phyloP scores from a whole-genome alignment of 2,888 invertebrate genomes.

The Drosophila ustulata region DNA sequence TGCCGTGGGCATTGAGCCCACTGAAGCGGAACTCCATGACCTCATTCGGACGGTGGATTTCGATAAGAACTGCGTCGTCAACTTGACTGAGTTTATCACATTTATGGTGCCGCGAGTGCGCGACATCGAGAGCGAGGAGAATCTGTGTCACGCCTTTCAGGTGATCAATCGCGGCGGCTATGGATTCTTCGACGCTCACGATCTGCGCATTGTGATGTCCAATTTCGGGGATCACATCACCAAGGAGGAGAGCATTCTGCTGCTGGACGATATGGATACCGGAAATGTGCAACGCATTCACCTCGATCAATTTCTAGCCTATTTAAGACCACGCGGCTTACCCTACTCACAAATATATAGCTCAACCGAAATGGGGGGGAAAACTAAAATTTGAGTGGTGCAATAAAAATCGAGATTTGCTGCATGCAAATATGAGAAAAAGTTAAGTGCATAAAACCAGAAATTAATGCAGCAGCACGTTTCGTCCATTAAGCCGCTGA shows the following conservation, averaged over 20 bases:
- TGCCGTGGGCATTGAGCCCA: constrained; percentile 98
- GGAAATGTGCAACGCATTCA: constrained; percentile 94
- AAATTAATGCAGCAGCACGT: constrained; percentile 79
- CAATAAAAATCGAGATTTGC: constrained; percentile 62
- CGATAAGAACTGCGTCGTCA: constrained; percentile 91
- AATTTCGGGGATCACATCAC: constrained; percentile 98
- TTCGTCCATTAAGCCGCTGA: constrained; percentile 73
- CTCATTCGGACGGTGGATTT: constrained; percentile 99
- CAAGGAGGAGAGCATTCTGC: constrained; percentile 98
- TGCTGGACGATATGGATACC: constrained; percentile 98
- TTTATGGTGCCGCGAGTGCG: constrained; percentile 99
- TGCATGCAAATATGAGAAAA: constrained; percentile 55
- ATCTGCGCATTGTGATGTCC: constrained; percentile 98
- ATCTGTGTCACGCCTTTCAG: constrained; percentile 88
- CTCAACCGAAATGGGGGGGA: not conserved
- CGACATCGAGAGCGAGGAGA: constrained; percentile 98
- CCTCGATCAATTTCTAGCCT: constrained; percentile 89
- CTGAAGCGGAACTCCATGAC: constrained; percentile 99
- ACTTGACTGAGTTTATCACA: constrained; percentile 98
- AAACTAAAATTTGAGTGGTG: constrained; percentile 21
- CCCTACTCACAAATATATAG: not conserved
- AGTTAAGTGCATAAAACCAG: constrained; percentile 65
- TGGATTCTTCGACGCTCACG: constrained; percentile 98
- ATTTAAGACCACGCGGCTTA: constrained; percentile 16
- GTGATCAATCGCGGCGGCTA: constrained; percentile 98